Evolutionary conservation across 2,797 vertebrate genomes (phyloP), one percentile per base, ranked within the genome.

Genomic region (Melanotaenia nigrans): DNA sequence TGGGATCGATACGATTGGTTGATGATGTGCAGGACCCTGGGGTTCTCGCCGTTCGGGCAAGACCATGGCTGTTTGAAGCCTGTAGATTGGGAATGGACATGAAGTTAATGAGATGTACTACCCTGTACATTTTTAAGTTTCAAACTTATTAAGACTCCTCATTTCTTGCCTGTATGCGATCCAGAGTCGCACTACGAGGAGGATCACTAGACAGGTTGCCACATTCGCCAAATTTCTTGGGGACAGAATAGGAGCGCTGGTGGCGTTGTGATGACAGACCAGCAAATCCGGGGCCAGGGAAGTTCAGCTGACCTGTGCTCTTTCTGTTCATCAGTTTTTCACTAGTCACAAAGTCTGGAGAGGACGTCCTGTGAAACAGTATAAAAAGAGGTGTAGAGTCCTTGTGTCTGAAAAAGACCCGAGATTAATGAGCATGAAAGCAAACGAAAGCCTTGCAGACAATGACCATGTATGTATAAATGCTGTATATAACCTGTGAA

Each of bases 211-310:
- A 78, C 10, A 93, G 94, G 85, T 97, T 95, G 5, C 96, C 93
- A 18, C 92, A 94, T 64, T 98, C 97, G 8, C 97, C 98, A 61
- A 99, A 99, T 85, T 99, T 99, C 86, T 99, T 99, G 65, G 98
- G 98, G 45, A 99, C 98, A 0, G 98, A 99, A 87, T 97, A 99
- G 80, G 98, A 99, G 82, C 98, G 96, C 61, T 99, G 98, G 84
- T 99, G 98, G 14, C 97, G 94, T 36, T 99, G 98, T 1, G 96
- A 95, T 0, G 97, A 96, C 32, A 96, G 79, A 14, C 90, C 96
- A 13, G 87, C 79, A 0, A 95, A 85, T 2, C 96, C 93, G 3
- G 94, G 87, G 14, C 96, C 95, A 0, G 96, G 94, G 73, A 96
- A 96, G n/a, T 99, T 98, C 33, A 99, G 89, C 86, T 99, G 97